These are phyloP conservation scores for Agapornis canus DNA, from an alignment of 2,797 vertebrate species.

Conservation along the genomic window DNA sequence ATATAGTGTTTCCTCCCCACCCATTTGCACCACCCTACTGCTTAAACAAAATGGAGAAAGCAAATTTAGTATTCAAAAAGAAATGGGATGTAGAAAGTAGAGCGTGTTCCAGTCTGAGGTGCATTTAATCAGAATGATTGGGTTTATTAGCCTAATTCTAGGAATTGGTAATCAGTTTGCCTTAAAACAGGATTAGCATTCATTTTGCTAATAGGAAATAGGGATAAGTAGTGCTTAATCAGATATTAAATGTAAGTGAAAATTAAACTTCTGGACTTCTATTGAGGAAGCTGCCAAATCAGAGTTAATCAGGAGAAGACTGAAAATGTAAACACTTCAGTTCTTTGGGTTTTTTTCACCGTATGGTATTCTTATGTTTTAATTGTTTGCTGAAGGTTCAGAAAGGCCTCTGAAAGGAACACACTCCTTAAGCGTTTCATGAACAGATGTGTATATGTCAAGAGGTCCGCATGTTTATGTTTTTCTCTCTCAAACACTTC, in stretches of 20 bases:
- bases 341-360: neutral
- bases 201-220: neutral
- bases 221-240: constrained; percentile 32
- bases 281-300: constrained; percentile 15
- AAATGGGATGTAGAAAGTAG: neutral
- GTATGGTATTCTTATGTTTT: neutral
- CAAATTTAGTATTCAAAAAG: neutral
- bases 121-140: neutral
- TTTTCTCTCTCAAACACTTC: neutral
- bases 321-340: constrained; percentile 1
- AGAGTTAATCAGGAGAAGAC: constrained; percentile 21
- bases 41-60: neutral
- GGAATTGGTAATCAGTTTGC: constrained; percentile 31
- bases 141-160: constrained; percentile 15
- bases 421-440: neutral
- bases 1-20: too few relatives aligned
- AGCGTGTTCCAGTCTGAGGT: neutral
- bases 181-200: constrained; percentile 11
- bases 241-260: constrained; percentile 11
- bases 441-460: accelerated
- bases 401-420: neutral
- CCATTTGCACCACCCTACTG: neutral
- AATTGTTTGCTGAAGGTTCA: constrained; percentile 5
- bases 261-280: constrained; percentile 12
- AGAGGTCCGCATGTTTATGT: neutral